These are phyloP conservation scores for Acronicta aceris DNA, from an alignment of 2,888 invertebrate species.

Conservation along the genomic window DNA sequence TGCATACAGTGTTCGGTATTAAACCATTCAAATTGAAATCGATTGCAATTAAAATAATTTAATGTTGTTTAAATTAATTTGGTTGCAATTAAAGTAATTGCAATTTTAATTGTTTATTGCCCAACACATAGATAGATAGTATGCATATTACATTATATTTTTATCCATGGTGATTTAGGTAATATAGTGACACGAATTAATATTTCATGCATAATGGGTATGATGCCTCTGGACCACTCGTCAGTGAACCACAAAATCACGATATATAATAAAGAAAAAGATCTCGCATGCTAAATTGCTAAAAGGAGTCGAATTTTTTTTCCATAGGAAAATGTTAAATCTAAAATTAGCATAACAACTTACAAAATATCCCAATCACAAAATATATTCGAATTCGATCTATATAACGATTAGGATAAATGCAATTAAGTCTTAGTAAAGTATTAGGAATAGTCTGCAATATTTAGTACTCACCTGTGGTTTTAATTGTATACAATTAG, in stretches of 20 bases:
- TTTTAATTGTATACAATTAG: constrained; percentile 15
- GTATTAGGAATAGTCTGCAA: constrained; percentile 39
- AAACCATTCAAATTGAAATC: too few relatives aligned
- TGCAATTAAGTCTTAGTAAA: constrained; percentile 50
- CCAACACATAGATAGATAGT: too few relatives aligned
- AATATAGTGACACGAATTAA: not conserved
- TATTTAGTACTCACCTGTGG: constrained; percentile 39
- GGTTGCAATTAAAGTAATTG: too few relatives aligned
- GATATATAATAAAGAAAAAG: constrained; percentile 48
- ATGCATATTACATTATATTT: too few relatives aligned
- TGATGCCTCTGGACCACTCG: constrained; percentile 38
- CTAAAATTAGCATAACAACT: constrained; percentile 72
- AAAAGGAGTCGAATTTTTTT: constrained; percentile 63
- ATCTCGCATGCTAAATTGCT: constrained; percentile 49
- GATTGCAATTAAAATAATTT: too few relatives aligned
- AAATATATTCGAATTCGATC: constrained; percentile 26
- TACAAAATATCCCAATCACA: constrained; percentile 59
- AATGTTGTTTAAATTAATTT: too few relatives aligned
- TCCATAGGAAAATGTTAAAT: constrained; percentile 77
- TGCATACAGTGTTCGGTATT: too few relatives aligned
- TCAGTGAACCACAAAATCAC: constrained; percentile 42
- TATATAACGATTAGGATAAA: constrained; percentile 45
- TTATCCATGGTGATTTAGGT: constrained; percentile 5
- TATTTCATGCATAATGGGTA: constrained; percentile 8
- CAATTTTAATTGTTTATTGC: too few relatives aligned